Conservation (phyloP, 23 tunicate species). For the Halocynthia roretzi region DNA sequence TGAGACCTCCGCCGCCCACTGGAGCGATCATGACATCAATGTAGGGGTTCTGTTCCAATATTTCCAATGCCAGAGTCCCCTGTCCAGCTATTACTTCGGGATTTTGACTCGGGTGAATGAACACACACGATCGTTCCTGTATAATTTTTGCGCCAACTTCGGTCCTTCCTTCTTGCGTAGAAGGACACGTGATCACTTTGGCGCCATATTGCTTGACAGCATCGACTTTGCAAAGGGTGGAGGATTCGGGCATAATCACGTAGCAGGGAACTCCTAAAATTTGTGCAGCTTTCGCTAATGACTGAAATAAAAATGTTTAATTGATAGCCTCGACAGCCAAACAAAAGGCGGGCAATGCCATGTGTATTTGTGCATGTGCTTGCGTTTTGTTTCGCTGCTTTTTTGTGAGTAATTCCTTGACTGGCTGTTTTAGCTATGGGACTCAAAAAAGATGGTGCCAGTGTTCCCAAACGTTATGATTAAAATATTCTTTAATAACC, state of each 20-base stretch:
- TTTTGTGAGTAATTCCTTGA: too few species aligned
- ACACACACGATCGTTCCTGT: slow-evolving; percentile 38
- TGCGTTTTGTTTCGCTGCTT: too few species aligned
- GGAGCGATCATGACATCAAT: slow-evolving; percentile 76
- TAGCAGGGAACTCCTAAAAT: slow-evolving; percentile 34
- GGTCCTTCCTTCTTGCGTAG: slow-evolving; percentile 41
- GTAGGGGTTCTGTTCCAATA: slow-evolving; percentile 75
- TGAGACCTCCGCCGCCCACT: slow-evolving; percentile 96
- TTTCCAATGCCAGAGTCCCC: slow-evolving; percentile 93
- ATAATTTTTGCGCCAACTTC: slow-evolving; percentile 45
- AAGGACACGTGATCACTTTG: slow-evolving; percentile 45
- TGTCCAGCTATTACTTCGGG: slow-evolving; percentile 78
- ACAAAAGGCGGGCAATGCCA: too few species aligned
- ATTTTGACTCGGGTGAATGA: slow-evolving; percentile 56
- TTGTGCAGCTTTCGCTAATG: slow-evolving; percentile 76
- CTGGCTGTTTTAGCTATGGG: too few species aligned
- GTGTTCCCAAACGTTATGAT: too few species aligned
- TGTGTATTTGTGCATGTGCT: too few species aligned
- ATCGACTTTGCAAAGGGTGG: slow-evolving; percentile 65
- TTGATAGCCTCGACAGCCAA: too few species aligned
- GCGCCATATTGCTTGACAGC: slow-evolving; percentile 81
- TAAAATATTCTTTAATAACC: too few species aligned
- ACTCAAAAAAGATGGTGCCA: too few species aligned
- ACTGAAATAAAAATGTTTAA: too few species aligned
- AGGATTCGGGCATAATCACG: slow-evolving; percentile 59